Conservation (phyloP, 2,797 vertebrate genomes). For the Parauchenoglanis ngamensis region DNA sequence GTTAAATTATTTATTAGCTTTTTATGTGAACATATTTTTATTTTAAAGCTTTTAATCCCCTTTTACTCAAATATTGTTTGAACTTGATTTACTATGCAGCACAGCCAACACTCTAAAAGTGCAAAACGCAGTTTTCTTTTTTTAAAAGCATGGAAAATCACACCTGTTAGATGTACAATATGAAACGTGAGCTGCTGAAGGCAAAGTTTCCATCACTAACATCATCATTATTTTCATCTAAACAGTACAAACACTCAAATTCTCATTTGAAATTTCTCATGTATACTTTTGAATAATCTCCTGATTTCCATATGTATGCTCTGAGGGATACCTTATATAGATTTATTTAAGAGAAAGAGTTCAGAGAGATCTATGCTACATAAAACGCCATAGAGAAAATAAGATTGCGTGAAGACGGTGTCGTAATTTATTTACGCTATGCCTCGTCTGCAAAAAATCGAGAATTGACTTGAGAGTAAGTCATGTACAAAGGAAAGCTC, state of each 20-base stretch:
- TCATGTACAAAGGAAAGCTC: constrained; percentile 29
- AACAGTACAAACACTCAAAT: neutral
- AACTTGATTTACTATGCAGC: neutral
- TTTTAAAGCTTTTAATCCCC: neutral
- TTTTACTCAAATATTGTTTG: neutral
- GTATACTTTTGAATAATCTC: neutral
- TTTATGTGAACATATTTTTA: neutral
- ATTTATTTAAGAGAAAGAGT: neutral
- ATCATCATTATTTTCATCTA: neutral
- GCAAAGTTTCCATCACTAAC: neutral
- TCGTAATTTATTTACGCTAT: constrained; percentile 61
- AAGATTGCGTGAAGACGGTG: constrained; percentile 44
- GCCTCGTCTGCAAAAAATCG: constrained; percentile 53
- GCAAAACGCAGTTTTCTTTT: neutral
- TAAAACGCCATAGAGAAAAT: constrained; percentile 24
- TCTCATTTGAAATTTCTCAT: neutral
- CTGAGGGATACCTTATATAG: neutral
- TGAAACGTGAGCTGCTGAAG: neutral
- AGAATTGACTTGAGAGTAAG: constrained; percentile 35
- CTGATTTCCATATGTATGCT: neutral
- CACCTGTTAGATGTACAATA: neutral
- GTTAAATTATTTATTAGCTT: neutral
- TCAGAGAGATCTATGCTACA: neutral
- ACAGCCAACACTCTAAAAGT: neutral
- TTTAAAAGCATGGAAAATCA: too few species aligned